A percentile compares a stretch with the other conserved stretches of the same genome.
Evolutionary conservation across 2,113 vertebrate species (phyloP).

Genomic region (Leptocoma aspasia): DNA sequence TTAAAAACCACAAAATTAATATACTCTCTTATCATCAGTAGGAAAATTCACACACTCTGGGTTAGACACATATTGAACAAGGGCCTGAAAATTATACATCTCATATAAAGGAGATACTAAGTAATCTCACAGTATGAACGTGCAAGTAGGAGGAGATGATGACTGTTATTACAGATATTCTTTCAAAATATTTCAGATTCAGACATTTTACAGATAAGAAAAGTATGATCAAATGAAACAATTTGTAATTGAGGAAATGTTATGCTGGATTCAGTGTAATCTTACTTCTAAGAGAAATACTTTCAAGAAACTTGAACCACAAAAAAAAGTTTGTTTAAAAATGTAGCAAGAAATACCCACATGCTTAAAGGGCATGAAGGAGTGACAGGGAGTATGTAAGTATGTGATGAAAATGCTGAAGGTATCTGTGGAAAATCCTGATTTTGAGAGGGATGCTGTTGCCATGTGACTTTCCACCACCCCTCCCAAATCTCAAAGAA

Average conservation of each 20-base stretch:
- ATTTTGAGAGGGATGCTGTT: background rate
- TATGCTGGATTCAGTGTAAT: background rate
- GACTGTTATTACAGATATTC: conserved; percentile 48
- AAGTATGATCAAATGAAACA: conserved; percentile 49
- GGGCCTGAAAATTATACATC: background rate
- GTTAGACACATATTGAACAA: background rate
- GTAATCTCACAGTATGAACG: background rate
- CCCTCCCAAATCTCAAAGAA: background rate
- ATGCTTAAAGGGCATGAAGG: background rate
- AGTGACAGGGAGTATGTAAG: background rate
- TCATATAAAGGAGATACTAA: background rate
- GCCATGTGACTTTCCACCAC: rapidly evolving
- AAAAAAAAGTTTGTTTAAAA: background rate
- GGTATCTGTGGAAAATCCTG: background rate
- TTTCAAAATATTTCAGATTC: conserved; percentile 59
- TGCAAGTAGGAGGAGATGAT: conserved; percentile 59
- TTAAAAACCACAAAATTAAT: background rate
- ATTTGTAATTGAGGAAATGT: conserved; percentile 23
- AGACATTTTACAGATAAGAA: conserved; percentile 47
- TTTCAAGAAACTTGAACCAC: background rate
- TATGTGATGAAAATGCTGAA: background rate
- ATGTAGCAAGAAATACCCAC: background rate
- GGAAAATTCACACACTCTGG: background rate
- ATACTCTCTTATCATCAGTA: background rate
- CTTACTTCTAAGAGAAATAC: background rate